Conservation (phyloP, 2,797 vertebrate genomes). For the Hippopotamyrus pictus region DNA sequence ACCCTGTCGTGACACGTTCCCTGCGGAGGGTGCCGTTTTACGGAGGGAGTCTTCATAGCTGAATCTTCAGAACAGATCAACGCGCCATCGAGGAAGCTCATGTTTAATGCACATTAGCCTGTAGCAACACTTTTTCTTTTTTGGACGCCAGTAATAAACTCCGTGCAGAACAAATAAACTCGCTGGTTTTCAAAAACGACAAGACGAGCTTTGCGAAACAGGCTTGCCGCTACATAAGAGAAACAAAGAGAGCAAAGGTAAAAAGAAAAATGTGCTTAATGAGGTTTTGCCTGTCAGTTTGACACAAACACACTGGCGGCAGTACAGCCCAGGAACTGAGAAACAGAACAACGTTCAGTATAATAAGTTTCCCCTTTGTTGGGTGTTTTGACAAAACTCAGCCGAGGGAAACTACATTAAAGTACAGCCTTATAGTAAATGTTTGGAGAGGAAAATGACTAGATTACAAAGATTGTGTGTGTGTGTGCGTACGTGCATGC, state of each 20-base stretch:
- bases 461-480: neutral
- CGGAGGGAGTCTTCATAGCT: neutral
- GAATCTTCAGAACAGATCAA: neutral
- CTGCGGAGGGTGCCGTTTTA: neutral
- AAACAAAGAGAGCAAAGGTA: neutral
- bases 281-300: neutral
- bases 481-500: neutral
- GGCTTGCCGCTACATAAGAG: neutral
- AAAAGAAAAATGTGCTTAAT: neutral
- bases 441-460: neutral
- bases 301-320: neutral
- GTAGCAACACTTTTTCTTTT: neutral
- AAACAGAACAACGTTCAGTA: neutral
- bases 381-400: neutral
- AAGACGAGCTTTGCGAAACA: neutral
- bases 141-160: neutral
- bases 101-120: constrained; percentile 1
- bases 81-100: neutral
- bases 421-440: neutral
- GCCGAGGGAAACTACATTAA: neutral
- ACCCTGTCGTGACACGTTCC: neutral
- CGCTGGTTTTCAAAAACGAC: neutral
- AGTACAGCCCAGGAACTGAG: neutral
- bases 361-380: neutral
- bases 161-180: neutral